Percentiles rank a stretch among this genome's conserved stretches.
These are phyloP conservation scores for Caenorhabditis elegans DNA, from an alignment of 1,140 invertebrate genomes.

Conservation along the genomic window DNA sequence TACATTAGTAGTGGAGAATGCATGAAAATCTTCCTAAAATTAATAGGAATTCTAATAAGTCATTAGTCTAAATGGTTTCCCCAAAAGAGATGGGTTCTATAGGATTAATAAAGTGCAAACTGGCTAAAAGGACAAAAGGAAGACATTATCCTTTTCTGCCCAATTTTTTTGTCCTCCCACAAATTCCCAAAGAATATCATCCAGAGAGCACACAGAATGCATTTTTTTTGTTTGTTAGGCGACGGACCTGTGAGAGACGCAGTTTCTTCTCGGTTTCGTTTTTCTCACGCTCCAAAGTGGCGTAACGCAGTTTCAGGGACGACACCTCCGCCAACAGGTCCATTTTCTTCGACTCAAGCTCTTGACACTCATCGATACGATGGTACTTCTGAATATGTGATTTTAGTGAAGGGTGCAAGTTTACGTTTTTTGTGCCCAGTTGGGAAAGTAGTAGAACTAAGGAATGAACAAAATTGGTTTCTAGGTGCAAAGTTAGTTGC, in stretches of 20 bases:
- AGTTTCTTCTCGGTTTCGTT: slow-evolving; percentile 73
- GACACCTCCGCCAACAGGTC: slow-evolving; percentile 86
- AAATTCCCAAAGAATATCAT: slow-evolving; percentile 26
- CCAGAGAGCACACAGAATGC: neutral
- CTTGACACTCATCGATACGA: slow-evolving; percentile 44
- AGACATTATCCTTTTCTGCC: neutral
- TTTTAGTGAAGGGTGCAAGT: neutral
- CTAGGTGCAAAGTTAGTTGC: no score
- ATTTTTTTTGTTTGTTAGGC: neutral
- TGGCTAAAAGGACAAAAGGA: neutral
- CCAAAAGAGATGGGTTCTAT: no score
- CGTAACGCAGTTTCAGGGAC: slow-evolving; percentile 81
- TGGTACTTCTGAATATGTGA: slow-evolving; percentile 33
- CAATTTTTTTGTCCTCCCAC: neutral
- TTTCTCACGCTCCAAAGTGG: slow-evolving; percentile 81
- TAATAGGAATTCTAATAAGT: no score
- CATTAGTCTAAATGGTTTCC: no score
- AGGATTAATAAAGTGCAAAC: neutral
- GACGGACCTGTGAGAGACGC: slow-evolving; percentile 67
- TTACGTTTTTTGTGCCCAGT: no score
- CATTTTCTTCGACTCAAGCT: slow-evolving; percentile 75
- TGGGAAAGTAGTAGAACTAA: no score
- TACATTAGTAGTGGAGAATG: no score
- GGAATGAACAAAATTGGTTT: no score
- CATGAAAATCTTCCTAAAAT: no score